Percentiles rank a stretch among this genome's conserved stretches.
Evolutionary conservation across 2,888 invertebrate genomes (phyloP).

Genomic region (Heliconius ismenius): DNA sequence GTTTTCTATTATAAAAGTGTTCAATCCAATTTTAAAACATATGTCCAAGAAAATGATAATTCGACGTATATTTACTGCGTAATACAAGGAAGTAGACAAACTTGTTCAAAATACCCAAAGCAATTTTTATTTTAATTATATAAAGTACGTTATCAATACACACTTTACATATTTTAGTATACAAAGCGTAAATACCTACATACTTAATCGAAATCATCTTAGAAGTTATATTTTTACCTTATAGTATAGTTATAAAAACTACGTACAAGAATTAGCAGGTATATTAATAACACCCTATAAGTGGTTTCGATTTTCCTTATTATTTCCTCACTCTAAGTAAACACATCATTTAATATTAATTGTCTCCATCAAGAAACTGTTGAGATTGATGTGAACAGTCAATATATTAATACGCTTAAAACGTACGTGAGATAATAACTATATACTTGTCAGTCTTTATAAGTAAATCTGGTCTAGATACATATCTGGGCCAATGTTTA

Average conservation of each 20-base stretch:
- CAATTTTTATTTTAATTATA: no score
- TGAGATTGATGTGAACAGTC: background rate
- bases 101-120: background rate
- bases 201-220: background rate
- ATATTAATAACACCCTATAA: background rate
- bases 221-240: background rate
- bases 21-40: background rate
- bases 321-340: slow-evolving; percentile 3
- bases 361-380: background rate
- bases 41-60: background rate
- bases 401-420: background rate
- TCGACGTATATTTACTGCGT: background rate
- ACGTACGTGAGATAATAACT: background rate
- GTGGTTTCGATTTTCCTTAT: slow-evolving; percentile 10
- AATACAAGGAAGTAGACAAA: background rate
- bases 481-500: background rate
- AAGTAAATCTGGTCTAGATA: background rate
- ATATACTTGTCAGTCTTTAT: background rate
- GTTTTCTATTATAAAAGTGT: no score
- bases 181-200: background rate
- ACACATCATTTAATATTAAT: slow-evolving; percentile 3
- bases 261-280: background rate
- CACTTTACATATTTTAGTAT: background rate
- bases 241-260: background rate
- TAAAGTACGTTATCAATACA: background rate